Base-by-base conservation (phyloP, 2,888 invertebrate species). In the Stenotaenia linearis region DNA sequence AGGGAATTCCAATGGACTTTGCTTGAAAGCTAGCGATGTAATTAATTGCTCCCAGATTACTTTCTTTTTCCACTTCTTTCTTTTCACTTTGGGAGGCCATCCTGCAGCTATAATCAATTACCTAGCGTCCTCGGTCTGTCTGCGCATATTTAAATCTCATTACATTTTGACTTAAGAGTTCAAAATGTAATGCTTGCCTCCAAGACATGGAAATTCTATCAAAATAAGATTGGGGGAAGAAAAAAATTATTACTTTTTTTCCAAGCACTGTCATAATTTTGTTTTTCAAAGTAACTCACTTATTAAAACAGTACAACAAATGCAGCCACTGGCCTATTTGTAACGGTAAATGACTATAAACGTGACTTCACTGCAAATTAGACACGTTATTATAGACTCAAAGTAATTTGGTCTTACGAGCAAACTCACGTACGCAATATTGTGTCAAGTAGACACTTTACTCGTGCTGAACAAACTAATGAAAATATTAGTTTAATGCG, bases 21-120 rank as follows among this genome's bases (percentile, higher is more conserved):
- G 4, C 7, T 5, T 18, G 18, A 56, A 56, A 56, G 7, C 56
- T 56, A 3, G 10, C 37, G 9, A 2, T 56, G 56, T 56, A 56
- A 4, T 56, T 56, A 56, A 56, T 56, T 56, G 21, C n/a, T 56
- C n/a, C 15, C 56, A 56, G 56, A 56, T 56, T 37, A 37, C 37
- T 56, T 56, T 56, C 18, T 56, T 56, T 56, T 56, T n/a, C 56
- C 56, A 56, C 56, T 56, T 2, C 56, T 56, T 56, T 56, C 37
- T 56, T 21, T 56, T n/a, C 56, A 21, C 3, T 56, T 18, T 7
- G 9, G 56, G 21, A 23, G 56, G 5, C 56, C 56, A 56, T 56
- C 56, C 56, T 23, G 56, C 56, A 56, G 56, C 56, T 56, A 56
- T 56, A 56, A 56, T 56, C 56, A 56, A 56, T 56, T 56, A 56